phyloP scores from a whole-genome alignment of 64 coral and sea anemone genomes.

The Stylophora pistillata region DNA sequence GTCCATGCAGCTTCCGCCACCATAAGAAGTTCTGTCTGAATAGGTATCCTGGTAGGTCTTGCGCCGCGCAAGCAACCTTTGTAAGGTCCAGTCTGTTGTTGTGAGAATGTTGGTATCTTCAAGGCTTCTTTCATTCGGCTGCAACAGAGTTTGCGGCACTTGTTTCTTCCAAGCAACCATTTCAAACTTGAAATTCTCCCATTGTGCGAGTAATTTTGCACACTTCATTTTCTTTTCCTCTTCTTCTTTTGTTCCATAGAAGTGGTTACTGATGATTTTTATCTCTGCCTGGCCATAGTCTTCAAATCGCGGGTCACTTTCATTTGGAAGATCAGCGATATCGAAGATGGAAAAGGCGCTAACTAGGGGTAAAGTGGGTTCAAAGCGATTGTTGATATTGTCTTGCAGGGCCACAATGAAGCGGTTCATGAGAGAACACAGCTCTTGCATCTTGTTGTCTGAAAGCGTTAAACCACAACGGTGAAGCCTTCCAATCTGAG shows the following conservation, averaged over 20 bases:
- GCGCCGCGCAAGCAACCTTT: conserved; percentile 27
- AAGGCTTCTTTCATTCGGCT: conserved; percentile 39
- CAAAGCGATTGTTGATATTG: conserved; percentile 32
- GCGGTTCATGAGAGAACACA: conserved; percentile 48
- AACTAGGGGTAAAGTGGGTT: conserved; percentile 28
- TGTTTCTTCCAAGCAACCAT: conserved; percentile 48
- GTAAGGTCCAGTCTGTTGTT: conserved; percentile 42
- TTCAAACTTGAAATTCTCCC: conserved; percentile 53
- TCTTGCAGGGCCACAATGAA: conserved; percentile 35
- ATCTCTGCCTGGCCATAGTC: conserved; percentile 30
- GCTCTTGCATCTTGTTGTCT: conserved; percentile 52
- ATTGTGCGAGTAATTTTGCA: conserved; percentile 34
- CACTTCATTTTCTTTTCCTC: conserved; percentile 12
- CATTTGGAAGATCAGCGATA: conserved; percentile 31
- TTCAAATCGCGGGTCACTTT: conserved; percentile 31
- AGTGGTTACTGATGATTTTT: conserved; percentile 31
- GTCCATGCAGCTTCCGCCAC: conserved; percentile 32
- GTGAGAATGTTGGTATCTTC: conserved; percentile 45
- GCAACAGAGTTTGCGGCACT: conserved; percentile 43
- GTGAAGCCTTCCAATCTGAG: background rate
- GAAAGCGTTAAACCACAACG: conserved; percentile 20
- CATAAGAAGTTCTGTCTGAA: conserved; percentile 33
- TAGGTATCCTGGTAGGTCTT: conserved; percentile 41
- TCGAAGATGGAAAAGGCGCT: conserved; percentile 30
- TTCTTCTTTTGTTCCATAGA: conserved; percentile 44